Base-by-base conservation (phyloP, 2,888 invertebrate genomes). In the Drosophila tanythrix region DNA sequence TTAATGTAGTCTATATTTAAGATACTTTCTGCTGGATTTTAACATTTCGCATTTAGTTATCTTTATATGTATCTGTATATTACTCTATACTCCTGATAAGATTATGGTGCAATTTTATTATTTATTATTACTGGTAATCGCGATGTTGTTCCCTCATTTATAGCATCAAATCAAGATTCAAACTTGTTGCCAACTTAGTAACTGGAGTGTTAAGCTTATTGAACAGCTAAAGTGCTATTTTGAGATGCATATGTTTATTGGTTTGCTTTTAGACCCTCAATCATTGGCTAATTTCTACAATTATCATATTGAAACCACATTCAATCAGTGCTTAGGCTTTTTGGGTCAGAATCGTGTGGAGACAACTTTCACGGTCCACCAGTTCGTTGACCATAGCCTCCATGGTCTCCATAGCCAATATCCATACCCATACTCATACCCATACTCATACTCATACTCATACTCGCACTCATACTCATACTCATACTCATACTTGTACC, bases 361-460 rank as follows among this genome's bases (percentile, higher is more conserved):
- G 61, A 70, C 81, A 85, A 85, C 85, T 85, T 85, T 90, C 85
- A 73, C 90, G 86, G 83, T 89, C 82, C 89, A 76, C 76, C 85
- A 78, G 90, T 90, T 90, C 90, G 87, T 90, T 86, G 90, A 90
- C 89, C 82, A 82, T 64, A 56, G 55, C 21, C 38, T 46, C 46
- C 33, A 38, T 56, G 56, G 56, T 40, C 64, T 55, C 33, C 50
- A 67, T 74, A 52, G 76, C 72, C 77, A 58, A 77, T 73, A 77
- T 77, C 74, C 56, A 56, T 56, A 56, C 64, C 58, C 63, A 63
- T 60, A 53, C 57, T 55, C 62, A 21, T 31, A 51, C 11, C 0
- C 77, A 62, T 65, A 59, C 74, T 35, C 65, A 65, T 50, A 64
- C 36, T 38, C 33, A 65, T 51, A 50, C 33, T 27, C n/a, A 79